Percentiles rank a stretch among this genome's conserved stretches.
Evolutionary conservation across 2,113 vertebrate species (phyloP).

Genomic region (Phodopus roborovskii): DNA sequence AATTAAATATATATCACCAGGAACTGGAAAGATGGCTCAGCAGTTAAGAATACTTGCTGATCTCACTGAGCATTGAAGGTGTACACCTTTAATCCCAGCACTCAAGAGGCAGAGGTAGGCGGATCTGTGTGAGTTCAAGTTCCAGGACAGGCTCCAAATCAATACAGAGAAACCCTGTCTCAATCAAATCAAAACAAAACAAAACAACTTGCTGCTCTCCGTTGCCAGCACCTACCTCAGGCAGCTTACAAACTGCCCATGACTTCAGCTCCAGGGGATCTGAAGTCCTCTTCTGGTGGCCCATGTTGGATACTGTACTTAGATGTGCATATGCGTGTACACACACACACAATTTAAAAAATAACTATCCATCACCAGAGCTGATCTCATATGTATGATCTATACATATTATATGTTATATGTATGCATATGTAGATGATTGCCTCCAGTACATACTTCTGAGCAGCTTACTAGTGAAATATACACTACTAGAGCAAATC

Average conservation of each 20-base stretch:
- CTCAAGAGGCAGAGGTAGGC: too few species aligned
- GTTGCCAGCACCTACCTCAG: neutral
- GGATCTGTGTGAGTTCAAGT: too few species aligned
- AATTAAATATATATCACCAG: neutral
- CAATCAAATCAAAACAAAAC: too few species aligned
- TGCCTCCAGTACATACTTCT: neutral
- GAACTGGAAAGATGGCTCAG: neutral
- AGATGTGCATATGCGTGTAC: too few species aligned
- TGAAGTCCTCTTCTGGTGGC: neutral
- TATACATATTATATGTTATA: neutral
- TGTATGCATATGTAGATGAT: neutral
- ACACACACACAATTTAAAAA: neutral
- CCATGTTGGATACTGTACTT: neutral
- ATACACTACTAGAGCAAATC: neutral
- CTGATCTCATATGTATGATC: neutral
- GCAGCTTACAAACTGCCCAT: neutral
- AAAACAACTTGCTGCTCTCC: too few species aligned
- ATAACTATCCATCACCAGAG: neutral
- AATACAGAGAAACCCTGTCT: too few species aligned
- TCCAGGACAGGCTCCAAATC: too few species aligned
- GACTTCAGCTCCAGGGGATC: neutral
- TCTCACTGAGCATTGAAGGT: neutral
- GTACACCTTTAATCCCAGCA: too few species aligned
- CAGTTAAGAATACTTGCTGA: neutral
- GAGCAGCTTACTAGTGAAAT: neutral